These are phyloP conservation scores for Lepus europaeus DNA, from an alignment of 2,113 vertebrate genomes.

Conservation along the genomic window DNA sequence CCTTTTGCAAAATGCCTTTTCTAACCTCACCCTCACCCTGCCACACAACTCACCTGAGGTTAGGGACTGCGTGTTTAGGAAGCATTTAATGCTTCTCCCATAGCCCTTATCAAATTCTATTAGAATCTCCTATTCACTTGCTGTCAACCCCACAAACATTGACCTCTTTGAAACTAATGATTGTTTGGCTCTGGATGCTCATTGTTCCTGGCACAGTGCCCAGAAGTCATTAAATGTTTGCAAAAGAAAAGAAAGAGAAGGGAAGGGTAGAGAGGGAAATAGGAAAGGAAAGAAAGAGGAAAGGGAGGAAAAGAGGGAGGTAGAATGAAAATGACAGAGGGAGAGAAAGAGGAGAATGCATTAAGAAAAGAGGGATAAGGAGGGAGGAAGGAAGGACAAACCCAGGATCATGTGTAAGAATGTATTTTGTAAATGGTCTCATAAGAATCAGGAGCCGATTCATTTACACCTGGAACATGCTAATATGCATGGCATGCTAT, in stretches of 20 bases:
- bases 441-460: neutral
- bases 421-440: neutral
- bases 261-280: neutral
- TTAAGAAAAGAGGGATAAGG: too few relatives aligned
- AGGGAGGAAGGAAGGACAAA: neutral
- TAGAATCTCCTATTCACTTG: neutral
- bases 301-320: neutral
- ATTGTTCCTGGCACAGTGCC: neutral
- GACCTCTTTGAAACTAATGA: neutral
- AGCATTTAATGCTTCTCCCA: neutral
- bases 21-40: neutral
- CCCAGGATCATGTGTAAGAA: neutral
- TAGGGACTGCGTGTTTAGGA: neutral
- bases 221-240: conserved; percentile 26
- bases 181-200: neutral
- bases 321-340: neutral
- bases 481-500: neutral
- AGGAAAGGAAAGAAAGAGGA: too few relatives aligned
- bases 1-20: neutral
- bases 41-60: neutral
- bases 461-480: neutral
- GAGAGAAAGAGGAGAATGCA: accelerated
- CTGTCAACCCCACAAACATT: neutral
- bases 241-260: neutral
- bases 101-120: neutral